phyloP scores from a whole-genome alignment of 2,888 invertebrate genomes.

The Helleia helle region DNA sequence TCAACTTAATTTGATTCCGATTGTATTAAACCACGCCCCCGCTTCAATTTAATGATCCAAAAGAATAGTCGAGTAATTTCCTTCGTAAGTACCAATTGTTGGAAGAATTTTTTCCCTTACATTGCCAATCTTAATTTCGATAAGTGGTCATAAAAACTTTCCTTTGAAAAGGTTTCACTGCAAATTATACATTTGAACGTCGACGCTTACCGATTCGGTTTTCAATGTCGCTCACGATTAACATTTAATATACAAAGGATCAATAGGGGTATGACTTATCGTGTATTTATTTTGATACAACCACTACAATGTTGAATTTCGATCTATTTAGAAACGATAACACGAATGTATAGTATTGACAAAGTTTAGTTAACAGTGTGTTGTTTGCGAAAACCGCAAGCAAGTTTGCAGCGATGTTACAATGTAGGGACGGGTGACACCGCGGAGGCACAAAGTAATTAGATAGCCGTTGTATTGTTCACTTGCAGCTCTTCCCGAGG shows the following conservation, averaged over 20 bases:
- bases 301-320: no score
- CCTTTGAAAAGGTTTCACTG: background rate
- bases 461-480: slow-evolving; percentile 59
- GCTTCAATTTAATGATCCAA: slow-evolving; percentile 57
- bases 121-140: slow-evolving; percentile 7
- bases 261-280: no score
- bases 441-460: slow-evolving; percentile 56
- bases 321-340: background rate
- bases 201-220: background rate
- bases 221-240: background rate
- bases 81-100: slow-evolving; percentile 14
- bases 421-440: slow-evolving; percentile 40
- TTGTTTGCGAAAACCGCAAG: slow-evolving; percentile 53
- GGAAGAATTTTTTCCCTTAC: background rate
- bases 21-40: slow-evolving; percentile 62
- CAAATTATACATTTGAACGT: background rate
- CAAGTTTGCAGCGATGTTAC: slow-evolving; percentile 49
- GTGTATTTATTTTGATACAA: no score
- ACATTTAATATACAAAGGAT: no score
- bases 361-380: slow-evolving; percentile 34
- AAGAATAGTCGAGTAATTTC: slow-evolving; percentile 40
- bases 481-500: slow-evolving; percentile 56
- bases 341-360: slow-evolving; percentile 25
- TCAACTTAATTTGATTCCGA: slow-evolving; percentile 69
- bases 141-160: slow-evolving; percentile 3